A percentile compares a stretch with the other conserved stretches of the same genome.
Evolutionary conservation across 2,797 vertebrate genomes (phyloP).

Genomic region (Danio albolineatus): DNA sequence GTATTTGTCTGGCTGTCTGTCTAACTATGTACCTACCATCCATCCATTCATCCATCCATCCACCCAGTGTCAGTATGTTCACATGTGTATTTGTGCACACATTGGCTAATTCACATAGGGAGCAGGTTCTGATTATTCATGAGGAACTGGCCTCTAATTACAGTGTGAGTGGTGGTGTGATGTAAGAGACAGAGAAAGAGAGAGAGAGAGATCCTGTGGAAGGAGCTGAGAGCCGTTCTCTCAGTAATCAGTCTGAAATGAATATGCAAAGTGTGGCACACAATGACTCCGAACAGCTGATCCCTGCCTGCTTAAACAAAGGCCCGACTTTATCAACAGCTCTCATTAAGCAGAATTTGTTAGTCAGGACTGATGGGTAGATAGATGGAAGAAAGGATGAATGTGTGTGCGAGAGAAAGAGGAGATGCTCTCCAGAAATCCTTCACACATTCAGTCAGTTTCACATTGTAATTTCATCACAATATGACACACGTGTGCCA

Average conservation of each 20-base stretch:
- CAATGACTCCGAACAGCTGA: constrained; percentile 75
- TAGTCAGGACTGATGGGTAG: constrained; percentile 52
- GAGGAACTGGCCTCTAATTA: constrained; percentile 54
- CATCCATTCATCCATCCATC: neutral
- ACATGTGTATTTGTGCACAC: constrained; percentile 23
- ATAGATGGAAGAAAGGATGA: constrained; percentile 15
- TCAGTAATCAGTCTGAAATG: constrained; percentile 72
- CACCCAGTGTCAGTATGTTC: neutral
- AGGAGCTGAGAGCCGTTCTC: constrained; percentile 48
- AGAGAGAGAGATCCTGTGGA: constrained; percentile 29
- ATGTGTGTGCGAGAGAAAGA: neutral
- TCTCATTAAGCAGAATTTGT: constrained; percentile 56
- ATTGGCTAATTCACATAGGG: constrained; percentile 38
- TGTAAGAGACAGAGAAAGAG: constrained; percentile 33
- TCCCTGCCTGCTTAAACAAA: constrained; percentile 67
- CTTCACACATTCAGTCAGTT: constrained; percentile 26
- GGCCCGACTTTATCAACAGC: constrained; percentile 45
- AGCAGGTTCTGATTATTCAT: constrained; percentile 48
- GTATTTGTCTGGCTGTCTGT: neutral
- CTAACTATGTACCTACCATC: too few species aligned
- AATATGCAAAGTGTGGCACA: constrained; percentile 75
- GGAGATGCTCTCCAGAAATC: constrained; percentile 17
- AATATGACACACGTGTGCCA: constrained; percentile 18
- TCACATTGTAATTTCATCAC: constrained; percentile 39
- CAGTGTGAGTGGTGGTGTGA: constrained; percentile 40